Conservation (phyloP, 2,888 invertebrate genomes). For the Chaetogeoica ovagalla region DNA sequence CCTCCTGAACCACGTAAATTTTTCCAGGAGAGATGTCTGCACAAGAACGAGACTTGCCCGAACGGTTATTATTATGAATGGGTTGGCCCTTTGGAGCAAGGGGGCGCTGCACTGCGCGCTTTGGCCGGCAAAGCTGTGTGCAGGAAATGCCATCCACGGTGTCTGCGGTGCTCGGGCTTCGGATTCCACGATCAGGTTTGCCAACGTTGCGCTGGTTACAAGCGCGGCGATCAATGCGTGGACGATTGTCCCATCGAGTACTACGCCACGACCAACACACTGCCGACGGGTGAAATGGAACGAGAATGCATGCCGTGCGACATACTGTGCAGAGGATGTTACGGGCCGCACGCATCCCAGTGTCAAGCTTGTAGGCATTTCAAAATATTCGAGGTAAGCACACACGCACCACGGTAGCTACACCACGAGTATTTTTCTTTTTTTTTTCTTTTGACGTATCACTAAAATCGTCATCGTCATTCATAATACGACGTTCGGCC, state of each 20-base stretch:
- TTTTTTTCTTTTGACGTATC: background rate
- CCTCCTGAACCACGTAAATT: background rate
- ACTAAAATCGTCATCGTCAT: too few species aligned
- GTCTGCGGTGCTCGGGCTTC: conserved; percentile 84
- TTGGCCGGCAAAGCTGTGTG: conserved; percentile 86
- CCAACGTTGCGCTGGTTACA: conserved; percentile 82
- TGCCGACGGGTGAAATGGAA: conserved; percentile 73
- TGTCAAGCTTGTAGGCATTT: conserved; percentile 62
- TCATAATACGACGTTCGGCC: too few species aligned
- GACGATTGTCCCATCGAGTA: conserved; percentile 84
- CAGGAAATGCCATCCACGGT: conserved; percentile 85
- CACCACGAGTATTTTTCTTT: background rate
- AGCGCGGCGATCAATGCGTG: conserved; percentile 86
- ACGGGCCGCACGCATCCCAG: conserved; percentile 74
- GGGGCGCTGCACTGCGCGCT: conserved; percentile 66
- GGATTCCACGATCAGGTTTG: conserved; percentile 87
- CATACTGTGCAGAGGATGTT: conserved; percentile 81
- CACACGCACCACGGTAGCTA: too few species aligned
- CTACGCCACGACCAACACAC: conserved; percentile 74
- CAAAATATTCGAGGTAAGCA: conserved; percentile 56
- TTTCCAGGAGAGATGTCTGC: conserved; percentile 70
- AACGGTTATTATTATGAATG: conserved; percentile 81
- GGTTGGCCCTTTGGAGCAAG: conserved; percentile 75
- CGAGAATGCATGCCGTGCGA: conserved; percentile 67
- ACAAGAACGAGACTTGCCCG: conserved; percentile 81